Conservation (phyloP, 2,797 vertebrate genomes). For the Typhlichthys eigenmanni region DNA sequence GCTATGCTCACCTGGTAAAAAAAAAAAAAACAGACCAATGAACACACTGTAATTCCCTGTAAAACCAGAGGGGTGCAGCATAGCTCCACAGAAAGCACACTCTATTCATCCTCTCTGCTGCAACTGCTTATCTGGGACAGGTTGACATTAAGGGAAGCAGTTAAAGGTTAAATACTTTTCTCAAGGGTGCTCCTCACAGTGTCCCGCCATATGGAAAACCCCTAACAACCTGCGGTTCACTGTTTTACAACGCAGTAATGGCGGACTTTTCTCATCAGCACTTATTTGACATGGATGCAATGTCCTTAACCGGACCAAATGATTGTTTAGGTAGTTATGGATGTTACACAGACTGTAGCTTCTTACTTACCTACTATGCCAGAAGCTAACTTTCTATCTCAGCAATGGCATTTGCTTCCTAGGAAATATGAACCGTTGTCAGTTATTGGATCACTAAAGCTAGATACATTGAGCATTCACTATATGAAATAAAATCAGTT, state of each 20-base stretch:
- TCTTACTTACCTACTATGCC: no score
- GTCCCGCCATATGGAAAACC: slow-evolving; percentile 37
- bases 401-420: no score
- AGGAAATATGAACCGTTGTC: no score
- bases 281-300: slow-evolving; percentile 18
- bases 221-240: slow-evolving; percentile 40
- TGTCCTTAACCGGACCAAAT: neutral
- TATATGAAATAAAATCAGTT: no score
- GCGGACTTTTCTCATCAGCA: slow-evolving; percentile 15
- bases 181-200: slow-evolving; percentile 52
- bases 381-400: no score
- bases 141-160: slow-evolving; percentile 67
- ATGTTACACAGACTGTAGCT: neutral
- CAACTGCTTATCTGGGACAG: slow-evolving; percentile 47
- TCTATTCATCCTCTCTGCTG: neutral
- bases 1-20: no score
- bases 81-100: no score
- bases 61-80: no score
- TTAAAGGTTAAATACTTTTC: slow-evolving; percentile 75
- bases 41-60: no score
- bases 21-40: no score
- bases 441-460: no score
- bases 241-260: slow-evolving; percentile 22
- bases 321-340: neutral
- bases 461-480: no score